Evolutionary conservation across 37 sponge, comb jelly and placozoan genomes (phyloP).

Genomic region (Tethya wilhelma): DNA sequence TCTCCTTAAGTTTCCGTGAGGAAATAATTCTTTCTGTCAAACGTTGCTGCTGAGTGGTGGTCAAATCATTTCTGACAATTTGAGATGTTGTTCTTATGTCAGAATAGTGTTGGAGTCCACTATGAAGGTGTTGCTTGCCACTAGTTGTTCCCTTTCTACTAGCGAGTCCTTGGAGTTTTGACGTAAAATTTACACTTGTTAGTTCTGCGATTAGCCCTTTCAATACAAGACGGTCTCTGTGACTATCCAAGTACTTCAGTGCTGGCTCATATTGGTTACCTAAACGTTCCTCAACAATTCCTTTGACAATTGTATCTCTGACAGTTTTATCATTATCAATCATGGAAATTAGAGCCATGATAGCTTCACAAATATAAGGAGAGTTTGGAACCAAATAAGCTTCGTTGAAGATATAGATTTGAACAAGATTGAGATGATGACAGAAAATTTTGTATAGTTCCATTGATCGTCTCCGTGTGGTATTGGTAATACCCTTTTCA

Average conservation of each 20-base stretch:
- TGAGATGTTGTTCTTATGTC: background rate
- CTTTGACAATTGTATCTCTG: background rate
- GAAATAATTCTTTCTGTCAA: constrained; percentile 2
- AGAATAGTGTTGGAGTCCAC: background rate
- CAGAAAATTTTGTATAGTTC: constrained; percentile 7
- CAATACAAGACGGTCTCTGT: background rate
- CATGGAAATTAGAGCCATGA: background rate
- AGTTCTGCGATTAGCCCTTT: background rate
- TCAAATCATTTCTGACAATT: constrained; percentile 6
- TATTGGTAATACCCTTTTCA: background rate
- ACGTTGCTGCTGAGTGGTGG: constrained; percentile 2
- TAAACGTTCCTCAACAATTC: background rate
- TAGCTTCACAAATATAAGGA: background rate
- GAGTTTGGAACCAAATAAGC: background rate
- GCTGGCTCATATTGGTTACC: background rate
- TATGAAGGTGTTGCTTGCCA: background rate
- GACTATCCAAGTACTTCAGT: constrained; percentile 9
- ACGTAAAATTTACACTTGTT: background rate
- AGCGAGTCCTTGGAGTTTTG: background rate
- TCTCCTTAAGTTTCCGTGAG: background rate
- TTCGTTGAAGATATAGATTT: background rate
- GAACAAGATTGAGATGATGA: background rate
- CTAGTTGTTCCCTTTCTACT: background rate
- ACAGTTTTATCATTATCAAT: background rate
- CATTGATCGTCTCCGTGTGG: background rate